Evolutionary conservation across 2,797 vertebrate species (phyloP).

Genomic region (Spea hammondii): DNA sequence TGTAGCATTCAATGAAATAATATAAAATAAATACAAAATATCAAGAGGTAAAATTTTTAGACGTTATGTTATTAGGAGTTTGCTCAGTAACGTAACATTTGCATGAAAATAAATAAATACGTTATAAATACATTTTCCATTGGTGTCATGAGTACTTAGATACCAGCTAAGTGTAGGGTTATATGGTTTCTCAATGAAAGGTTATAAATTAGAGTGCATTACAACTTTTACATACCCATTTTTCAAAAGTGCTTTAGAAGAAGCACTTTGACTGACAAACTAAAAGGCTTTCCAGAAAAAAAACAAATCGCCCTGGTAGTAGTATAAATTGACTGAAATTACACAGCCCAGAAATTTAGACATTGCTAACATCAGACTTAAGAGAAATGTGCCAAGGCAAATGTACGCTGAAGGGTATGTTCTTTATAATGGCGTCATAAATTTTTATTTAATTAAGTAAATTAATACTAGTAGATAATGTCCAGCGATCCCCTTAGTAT

Average conservation of each 20-base stretch:
- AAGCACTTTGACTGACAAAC: neutral
- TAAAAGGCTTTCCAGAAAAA: neutral
- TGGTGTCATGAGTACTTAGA: neutral
- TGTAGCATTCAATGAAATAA: neutral
- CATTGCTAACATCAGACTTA: neutral
- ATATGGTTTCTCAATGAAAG: slow-evolving; percentile 6
- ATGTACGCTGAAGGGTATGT: neutral
- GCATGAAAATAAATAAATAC: neutral
- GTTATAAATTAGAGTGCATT: slow-evolving; percentile 8
- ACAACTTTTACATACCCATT: neutral
- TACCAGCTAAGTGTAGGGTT: neutral
- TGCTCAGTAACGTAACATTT: too few relatives aligned
- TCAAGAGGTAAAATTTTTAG: neutral
- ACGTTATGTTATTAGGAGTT: neutral
- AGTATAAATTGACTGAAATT: neutral
- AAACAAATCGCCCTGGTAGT: neutral
- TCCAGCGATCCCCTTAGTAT: neutral
- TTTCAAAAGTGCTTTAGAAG: neutral
- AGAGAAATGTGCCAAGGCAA: neutral
- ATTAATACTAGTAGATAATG: neutral
- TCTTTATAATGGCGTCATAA: neutral
- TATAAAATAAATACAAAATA: neutral
- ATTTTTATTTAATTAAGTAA: slow-evolving; percentile 2
- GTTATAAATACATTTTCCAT: neutral
- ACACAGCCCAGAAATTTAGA: neutral